Percentiles rank a stretch among this genome's conserved stretches.
Conservation (phyloP, 2,797 vertebrate genomes). For the Vireo griseus region DNA sequence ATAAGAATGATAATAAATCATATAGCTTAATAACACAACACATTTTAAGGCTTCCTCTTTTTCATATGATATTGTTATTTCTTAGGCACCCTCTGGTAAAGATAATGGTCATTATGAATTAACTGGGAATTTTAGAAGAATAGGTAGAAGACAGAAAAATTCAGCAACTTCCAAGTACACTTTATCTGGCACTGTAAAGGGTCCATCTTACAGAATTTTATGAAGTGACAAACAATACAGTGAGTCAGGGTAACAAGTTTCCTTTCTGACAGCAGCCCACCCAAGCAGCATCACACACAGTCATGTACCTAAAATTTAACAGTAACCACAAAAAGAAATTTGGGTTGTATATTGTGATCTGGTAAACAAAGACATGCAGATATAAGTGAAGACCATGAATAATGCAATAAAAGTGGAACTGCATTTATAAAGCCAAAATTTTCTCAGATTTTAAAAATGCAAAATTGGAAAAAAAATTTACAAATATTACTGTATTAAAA, state of each 20-base stretch:
- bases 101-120: not conserved
- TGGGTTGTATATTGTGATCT: conserved; percentile 43
- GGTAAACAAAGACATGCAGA: conserved; percentile 63
- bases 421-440: not conserved
- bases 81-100: not conserved
- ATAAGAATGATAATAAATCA: not conserved
- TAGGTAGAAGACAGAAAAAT: not conserved
- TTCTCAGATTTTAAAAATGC: conserved; percentile 15
- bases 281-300: conserved; percentile 67
- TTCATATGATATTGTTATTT: not conserved
- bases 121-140: not conserved
- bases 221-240: not conserved
- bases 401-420: conserved; percentile 40
- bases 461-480: not conserved
- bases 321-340: conserved; percentile 72
- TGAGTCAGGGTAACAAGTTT: not conserved
- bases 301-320: conserved; percentile 55
- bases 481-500: not conserved
- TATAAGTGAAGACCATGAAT: not conserved
- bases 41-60: not conserved
- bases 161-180: not conserved
- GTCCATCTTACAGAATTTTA: not conserved
- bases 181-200: not conserved
- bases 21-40: not conserved
- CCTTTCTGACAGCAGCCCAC: conserved; percentile 73